Evolutionary conservation across 2,113 vertebrate genomes (phyloP), one percentile per base, ranked within the genome.

Genomic region (Sinocyclocheilus maitianheensis): DNA sequence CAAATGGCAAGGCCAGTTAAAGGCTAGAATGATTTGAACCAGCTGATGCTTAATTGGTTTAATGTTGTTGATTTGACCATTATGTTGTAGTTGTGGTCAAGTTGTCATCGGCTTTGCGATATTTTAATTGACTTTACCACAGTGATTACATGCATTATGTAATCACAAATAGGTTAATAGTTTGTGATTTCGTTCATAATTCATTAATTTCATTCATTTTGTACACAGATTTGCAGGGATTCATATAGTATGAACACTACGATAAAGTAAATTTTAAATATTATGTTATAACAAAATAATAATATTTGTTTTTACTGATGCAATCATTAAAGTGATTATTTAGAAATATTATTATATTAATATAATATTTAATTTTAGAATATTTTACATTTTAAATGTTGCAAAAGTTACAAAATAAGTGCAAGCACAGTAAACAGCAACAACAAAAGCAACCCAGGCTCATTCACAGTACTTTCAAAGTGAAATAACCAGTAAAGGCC

Each of bases 1-100:
- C 80, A 40, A 72, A 65, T 24, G 22, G 69, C 43, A 34, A 16
- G 22, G 51, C 63, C 65, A 72, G 71, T 75, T 63, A 76, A 81
- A 75, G n/a, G 37, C 62, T 51, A 67, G 24, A 53, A 82, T 71
- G 63, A 34, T 26, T 82, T 67, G 46, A 82, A 71, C 63, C 16
- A 1, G 46, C 46, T 67, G 24, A 67, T 11, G 55, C 4, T 81
- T 63, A 51, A 53, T 63, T 82, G n/a, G 43, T 72, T 81, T 30
- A 16, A 48, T 86, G 58, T 76, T 86, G 78, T 62, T 65, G 43
- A 62, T 81, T 86, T 26, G 62, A 58, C 53, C 46, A 81, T 86
- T 80, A 62, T 6, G 13, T 53, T 81, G 24, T 22, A 24, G 13
- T 62, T 16, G 79, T 81, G 53, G 69, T 63, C 69, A 58, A 48